Base-by-base conservation (phyloP, 2,888 invertebrate genomes). In the Pollenia amentaria region DNA sequence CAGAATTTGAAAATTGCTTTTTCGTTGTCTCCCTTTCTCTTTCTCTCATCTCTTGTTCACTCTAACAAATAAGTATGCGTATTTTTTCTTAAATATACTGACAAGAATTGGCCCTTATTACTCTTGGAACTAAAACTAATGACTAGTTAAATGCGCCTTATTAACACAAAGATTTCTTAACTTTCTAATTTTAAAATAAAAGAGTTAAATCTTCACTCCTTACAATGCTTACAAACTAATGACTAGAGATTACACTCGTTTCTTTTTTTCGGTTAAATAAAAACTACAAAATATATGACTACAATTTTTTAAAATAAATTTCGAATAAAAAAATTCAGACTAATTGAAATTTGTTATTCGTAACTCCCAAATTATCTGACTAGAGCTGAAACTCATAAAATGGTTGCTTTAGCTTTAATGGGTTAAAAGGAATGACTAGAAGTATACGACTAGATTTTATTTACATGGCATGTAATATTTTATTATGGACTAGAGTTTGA, bases 241-340 rank as follows among this genome's bases (percentile, higher is more conserved):
- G 73, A 85, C 79, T 73, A 80, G 62, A 80, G 51, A 29, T 75
- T 42, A 53, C 67, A 73, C 84, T 51, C 67, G 16, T 75, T 67
- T 70, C 51, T 64, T 29, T 42, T 29, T 42, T 77, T 75, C 42
- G 38, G 12, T 65, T 65, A 10, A 70, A 48, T 48, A 29, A 57
- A 29, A 70, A 62, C 29, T 48, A 60, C 29, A 77, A 29, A 46
- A 21, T 21, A 14, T 10, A 62, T 57, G 40, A 64, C 60, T 75
- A 48, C 16, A 62, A 14, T 8, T 64, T 75, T 64, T n/a, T 2
- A 21, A 21, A 12, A 21, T 55, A 18, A 18, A 12, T 62, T 1
- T 29, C 29, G 29, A 29, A 29, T 29, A 29, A 29, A 2, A 29
- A 29, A 60, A 46, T 60, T 73, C 8, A 14, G 42, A 48, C 46